Percentiles rank a stretch among this genome's conserved stretches.
Evolutionary conservation across 2,797 vertebrate species (phyloP).

Genomic region (Pseudomugil tenellus): DNA sequence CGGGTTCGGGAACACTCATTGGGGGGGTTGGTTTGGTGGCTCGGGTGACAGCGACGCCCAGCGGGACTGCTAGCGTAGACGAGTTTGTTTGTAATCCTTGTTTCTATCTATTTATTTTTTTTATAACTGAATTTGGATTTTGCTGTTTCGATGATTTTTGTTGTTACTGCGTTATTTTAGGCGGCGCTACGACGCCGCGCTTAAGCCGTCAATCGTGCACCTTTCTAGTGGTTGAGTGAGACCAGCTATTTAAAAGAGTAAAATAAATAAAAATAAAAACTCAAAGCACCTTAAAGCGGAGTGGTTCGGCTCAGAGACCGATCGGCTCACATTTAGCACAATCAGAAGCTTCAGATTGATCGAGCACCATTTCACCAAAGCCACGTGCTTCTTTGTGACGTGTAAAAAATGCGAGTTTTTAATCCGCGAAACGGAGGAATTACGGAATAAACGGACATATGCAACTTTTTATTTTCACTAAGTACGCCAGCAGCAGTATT

Average conservation of each 20-base stretch:
- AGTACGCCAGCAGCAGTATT: slow-evolving; percentile 77
- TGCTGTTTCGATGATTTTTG: slow-evolving; percentile 48
- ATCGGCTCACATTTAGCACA: slow-evolving; percentile 58
- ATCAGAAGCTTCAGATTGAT: slow-evolving; percentile 29
- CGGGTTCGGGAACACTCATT: not conserved
- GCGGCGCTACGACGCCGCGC: slow-evolving; percentile 27
- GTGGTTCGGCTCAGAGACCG: slow-evolving; percentile 47
- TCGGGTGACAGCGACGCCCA: slow-evolving; percentile 37
- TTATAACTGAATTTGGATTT: slow-evolving; percentile 71
- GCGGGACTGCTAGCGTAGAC: slow-evolving; percentile 58
- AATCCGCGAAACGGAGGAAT: slow-evolving; percentile 67
- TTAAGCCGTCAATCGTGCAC: slow-evolving; percentile 64
- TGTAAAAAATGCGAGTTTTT: slow-evolving; percentile 57
- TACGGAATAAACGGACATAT: slow-evolving; percentile 42
- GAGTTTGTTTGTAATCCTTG: slow-evolving; percentile 63
- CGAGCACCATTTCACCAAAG: slow-evolving; percentile 65
- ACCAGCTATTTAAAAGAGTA: slow-evolving; percentile 69
- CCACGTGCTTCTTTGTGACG: slow-evolving; percentile 34
- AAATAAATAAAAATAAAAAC: slow-evolving; percentile 46
- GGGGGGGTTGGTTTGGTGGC: slow-evolving; percentile 19
- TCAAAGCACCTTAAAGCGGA: slow-evolving; percentile 79
- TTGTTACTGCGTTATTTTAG: slow-evolving; percentile 53
- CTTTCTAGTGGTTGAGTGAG: slow-evolving; percentile 75
- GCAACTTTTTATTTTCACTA: slow-evolving; percentile 46
- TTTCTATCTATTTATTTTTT: slow-evolving; percentile 69